phyloP scores from a whole-genome alignment of 2,113 vertebrate genomes.

The Scatophagus argus region DNA sequence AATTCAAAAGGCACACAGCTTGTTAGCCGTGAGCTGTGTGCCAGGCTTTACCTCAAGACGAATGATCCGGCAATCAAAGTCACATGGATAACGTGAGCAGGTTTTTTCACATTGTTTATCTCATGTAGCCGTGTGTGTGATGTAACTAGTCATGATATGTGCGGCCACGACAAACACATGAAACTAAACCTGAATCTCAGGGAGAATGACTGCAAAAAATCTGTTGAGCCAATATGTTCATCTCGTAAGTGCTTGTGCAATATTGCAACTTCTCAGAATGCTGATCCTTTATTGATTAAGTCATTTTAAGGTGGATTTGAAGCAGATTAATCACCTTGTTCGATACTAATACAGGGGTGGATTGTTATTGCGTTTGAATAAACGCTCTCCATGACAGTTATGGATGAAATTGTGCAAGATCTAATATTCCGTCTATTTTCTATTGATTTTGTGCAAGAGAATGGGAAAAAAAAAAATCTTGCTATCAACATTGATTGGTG shows the following conservation, averaged over 20 bases:
- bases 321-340: constrained; percentile 63
- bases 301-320: constrained; percentile 56
- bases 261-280: constrained; percentile 37
- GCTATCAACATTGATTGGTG: constrained; percentile 41
- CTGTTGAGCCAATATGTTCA: constrained; percentile 28
- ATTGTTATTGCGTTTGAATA: constrained; percentile 65
- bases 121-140: background rate
- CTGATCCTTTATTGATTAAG: constrained; percentile 48
- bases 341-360: constrained; percentile 46
- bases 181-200: constrained; percentile 10
- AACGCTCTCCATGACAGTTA: constrained; percentile 64
- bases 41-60: no score
- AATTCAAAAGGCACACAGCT: background rate
- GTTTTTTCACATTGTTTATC: background rate
- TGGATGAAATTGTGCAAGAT: constrained; percentile 59
- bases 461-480: constrained; percentile 16
- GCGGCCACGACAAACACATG: background rate
- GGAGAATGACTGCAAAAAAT: background rate
- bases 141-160: background rate
- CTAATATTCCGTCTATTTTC: constrained; percentile 52
- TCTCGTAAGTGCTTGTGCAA: constrained; percentile 41
- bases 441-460: constrained; percentile 59
- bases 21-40: no score
- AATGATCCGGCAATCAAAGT: no score
- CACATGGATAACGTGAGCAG: no score